phyloP scores from a whole-genome alignment of 2,797 vertebrate genomes.

The Acipenser transmontanus region DNA sequence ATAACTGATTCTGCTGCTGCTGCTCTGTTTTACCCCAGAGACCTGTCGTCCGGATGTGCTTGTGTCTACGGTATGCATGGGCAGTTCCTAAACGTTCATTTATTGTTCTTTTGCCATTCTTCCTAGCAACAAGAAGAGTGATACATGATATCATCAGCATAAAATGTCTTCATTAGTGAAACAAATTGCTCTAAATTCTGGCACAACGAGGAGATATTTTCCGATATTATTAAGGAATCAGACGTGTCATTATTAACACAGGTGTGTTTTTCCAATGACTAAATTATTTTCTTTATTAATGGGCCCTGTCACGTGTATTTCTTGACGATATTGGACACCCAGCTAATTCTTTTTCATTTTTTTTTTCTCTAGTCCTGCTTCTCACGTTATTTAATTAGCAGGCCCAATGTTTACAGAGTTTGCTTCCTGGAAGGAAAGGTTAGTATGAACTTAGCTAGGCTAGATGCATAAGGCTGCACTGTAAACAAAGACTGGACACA shows the following conservation, averaged over 20 bases:
- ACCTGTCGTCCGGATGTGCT: too few relatives aligned
- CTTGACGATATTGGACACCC: conserved; percentile 7
- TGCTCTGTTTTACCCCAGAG: too few relatives aligned
- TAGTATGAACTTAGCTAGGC: too few relatives aligned
- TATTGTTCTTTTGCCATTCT: conserved; percentile 18
- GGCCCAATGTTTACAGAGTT: too few relatives aligned
- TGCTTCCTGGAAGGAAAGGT: too few relatives aligned
- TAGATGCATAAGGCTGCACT: too few relatives aligned
- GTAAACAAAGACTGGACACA: too few relatives aligned
- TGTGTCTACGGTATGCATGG: background rate
- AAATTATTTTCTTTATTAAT: conserved; percentile 34
- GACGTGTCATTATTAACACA: conserved; percentile 51
- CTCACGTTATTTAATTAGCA: conserved; percentile 21
- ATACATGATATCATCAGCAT: conserved; percentile 38
- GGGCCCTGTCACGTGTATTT: conserved; percentile 15
- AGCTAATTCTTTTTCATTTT: background rate
- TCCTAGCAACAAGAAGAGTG: conserved; percentile 26
- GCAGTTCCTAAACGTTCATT: background rate
- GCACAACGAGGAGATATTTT: conserved; percentile 22
- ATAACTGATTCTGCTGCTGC: too few relatives aligned
- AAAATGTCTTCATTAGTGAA: conserved; percentile 34
- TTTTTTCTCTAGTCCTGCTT: background rate
- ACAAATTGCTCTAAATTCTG: conserved; percentile 23
- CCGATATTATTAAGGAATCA: conserved; percentile 44
- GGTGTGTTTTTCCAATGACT: conserved; percentile 61